Evolutionary conservation across 1,140 invertebrate genomes (phyloP).

Genomic region (Caenorhabditis tropicalis): DNA sequence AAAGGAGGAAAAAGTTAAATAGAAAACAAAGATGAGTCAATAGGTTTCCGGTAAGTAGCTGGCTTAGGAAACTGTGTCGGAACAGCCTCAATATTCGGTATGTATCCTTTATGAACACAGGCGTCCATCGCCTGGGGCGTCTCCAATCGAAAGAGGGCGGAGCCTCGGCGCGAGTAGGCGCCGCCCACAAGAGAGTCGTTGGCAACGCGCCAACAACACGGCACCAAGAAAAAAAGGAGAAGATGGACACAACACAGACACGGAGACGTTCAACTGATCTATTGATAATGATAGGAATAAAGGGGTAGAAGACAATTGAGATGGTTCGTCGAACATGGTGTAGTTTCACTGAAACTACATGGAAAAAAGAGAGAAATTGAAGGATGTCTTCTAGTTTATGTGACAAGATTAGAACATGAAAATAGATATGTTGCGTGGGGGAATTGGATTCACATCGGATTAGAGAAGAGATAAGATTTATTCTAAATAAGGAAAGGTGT

Average conservation of each 20-base stretch:
- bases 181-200: slow-evolving; percentile 24
- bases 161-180: neutral
- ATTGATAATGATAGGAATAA: neutral
- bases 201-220: slow-evolving; percentile 30
- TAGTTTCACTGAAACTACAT: slow-evolving; percentile 2
- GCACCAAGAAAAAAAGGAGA: neutral
- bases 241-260: neutral
- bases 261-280: slow-evolving; percentile 4
- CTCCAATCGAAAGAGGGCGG: neutral
- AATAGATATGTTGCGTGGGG: slow-evolving; percentile 34
- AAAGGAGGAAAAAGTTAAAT: neutral
- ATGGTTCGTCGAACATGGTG: slow-evolving; percentile 5
- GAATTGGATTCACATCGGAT: neutral
- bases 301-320: neutral
- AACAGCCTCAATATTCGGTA: neutral
- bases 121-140: neutral
- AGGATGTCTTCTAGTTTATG: neutral
- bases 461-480: neutral
- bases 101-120: slow-evolving; percentile 36
- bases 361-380: neutral
- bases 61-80: neutral
- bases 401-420: slow-evolving; percentile 9
- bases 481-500: neutral
- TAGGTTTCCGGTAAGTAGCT: neutral
- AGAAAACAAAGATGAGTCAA: neutral